Base-by-base conservation (phyloP, 2,888 invertebrate genomes). In the Harpalus rubripes region DNA sequence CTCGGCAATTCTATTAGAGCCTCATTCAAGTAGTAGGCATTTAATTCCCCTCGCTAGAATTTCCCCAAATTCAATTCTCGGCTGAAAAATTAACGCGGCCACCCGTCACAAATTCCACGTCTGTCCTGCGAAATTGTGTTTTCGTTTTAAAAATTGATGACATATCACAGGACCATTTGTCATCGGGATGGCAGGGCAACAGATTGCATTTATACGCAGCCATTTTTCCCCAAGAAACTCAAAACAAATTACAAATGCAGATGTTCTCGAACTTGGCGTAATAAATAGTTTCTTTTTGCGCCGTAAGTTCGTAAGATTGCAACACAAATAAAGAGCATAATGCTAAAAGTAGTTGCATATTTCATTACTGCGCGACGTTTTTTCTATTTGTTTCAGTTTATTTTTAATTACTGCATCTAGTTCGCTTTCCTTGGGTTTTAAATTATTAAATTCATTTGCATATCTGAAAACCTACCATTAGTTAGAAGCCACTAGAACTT, bases 361-460 rank as follows among this genome's bases (percentile, higher is more conserved):
- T 78, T 78, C 78, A 58, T 58, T 78, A 68, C 81, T 59, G 61
- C 18, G n/a, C 59, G 5, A 41, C 41, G 65, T 65, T 63, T 56
- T 81, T 56, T 52, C 5, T 80, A 4, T 32, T 68, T 81, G 56
- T 12, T 68, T 81, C 7, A n/a, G 52, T 65, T 68, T 81, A 68
- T 81, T 81, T 81, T 68, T 81, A 81, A 81, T 81, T 81, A 56
- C 39, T 63, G 61, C 81, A 68, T 68, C 68, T 81, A 81, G 56
- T 81, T 44, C 22, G 32, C 81, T 81, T 68, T 81, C 12, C 81
- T 68, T 56, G 44, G 56, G 78, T 58, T 58, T 78, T 76, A 78
- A 78, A 78, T 78, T 78, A 78, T 78, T 78, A 78, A 78, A 78
- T 78, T 78, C 78, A 78, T 78, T 78, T 78, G 78, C 78, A 78